phyloP scores from a whole-genome alignment of 2,888 invertebrate species.

The Nomada hirtipes region DNA sequence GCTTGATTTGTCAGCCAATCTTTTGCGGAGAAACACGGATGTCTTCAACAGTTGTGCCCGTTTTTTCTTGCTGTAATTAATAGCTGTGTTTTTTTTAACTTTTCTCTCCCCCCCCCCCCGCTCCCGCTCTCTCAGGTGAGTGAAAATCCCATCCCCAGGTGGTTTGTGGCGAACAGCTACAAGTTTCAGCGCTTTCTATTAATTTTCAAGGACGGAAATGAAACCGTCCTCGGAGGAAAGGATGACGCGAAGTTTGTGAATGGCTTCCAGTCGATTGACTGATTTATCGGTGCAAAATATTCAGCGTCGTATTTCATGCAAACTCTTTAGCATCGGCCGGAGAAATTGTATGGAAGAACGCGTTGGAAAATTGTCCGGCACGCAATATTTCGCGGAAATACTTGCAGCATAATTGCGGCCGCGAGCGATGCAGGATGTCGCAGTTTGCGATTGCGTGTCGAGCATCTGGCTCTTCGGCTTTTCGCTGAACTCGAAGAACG shows the following conservation, averaged over 20 bases:
- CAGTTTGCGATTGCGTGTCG: constrained; percentile 67
- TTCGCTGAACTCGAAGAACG: not conserved
- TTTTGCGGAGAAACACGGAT: not conserved
- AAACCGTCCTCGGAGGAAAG: not conserved
- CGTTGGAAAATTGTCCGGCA: constrained; percentile 61
- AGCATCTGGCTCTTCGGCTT: constrained; percentile 12
- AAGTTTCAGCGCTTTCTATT: too few relatives aligned
- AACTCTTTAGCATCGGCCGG: constrained; percentile 18
- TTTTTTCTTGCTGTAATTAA: constrained; percentile 53
- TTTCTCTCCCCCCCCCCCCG: too few relatives aligned
- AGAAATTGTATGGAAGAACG: constrained; percentile 33
- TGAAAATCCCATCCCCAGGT: too few relatives aligned
- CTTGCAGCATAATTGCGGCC: constrained; percentile 58
- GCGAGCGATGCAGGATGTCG: constrained; percentile 68
- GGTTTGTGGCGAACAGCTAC: too few relatives aligned
- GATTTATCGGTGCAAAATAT: constrained; percentile 33
- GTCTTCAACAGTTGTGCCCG: constrained; percentile 1
- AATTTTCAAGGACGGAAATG: too few relatives aligned
- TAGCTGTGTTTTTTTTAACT: not conserved
- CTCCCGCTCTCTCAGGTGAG: too few relatives aligned
- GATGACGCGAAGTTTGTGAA: not conserved
- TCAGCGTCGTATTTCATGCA: constrained; percentile 23
- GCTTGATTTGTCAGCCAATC: constrained; percentile 22
- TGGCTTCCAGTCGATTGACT: not conserved
- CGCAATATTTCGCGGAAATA: constrained; percentile 70